Evolutionary conservation across 2,113 vertebrate species (phyloP).

Genomic region (Pogonocichla stellata): DNA sequence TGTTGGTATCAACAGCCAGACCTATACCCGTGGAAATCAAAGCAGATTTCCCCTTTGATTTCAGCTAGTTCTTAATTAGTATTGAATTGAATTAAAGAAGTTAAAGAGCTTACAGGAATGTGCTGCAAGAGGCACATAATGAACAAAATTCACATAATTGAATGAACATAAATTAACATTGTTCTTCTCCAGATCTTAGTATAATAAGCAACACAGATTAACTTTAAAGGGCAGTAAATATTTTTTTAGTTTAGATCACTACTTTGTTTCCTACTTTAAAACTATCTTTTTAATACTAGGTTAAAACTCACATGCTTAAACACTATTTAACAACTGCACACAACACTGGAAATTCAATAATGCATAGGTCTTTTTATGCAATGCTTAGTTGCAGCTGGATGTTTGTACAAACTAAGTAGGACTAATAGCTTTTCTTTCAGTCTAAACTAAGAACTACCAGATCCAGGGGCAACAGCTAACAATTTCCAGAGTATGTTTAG

Average conservation of each 20-base stretch:
- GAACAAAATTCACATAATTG: background rate
- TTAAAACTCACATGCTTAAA: background rate
- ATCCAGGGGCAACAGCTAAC: conserved; percentile 20
- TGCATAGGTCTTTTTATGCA: background rate
- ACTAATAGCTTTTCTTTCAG: conserved; percentile 6
- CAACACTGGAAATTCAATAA: background rate
- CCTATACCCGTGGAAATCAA: background rate
- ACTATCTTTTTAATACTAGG: background rate
- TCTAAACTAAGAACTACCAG: conserved; percentile 1
- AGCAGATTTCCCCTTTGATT: background rate
- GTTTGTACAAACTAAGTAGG: background rate
- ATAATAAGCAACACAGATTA: background rate
- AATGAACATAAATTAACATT: background rate
- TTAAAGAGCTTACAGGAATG: background rate
- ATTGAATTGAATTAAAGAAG: background rate
- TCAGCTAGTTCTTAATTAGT: background rate
- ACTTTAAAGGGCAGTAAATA: background rate
- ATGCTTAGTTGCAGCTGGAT: background rate
- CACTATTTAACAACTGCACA: background rate
- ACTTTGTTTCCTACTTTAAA: background rate
- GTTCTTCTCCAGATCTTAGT: background rate
- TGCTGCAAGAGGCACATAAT: background rate
- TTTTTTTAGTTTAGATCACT: background rate
- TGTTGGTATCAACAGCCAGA: background rate
- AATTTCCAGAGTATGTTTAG: conserved; percentile 39